Conservation (phyloP, 2,888 invertebrate genomes). For the Syrphus vitripennis region DNA sequence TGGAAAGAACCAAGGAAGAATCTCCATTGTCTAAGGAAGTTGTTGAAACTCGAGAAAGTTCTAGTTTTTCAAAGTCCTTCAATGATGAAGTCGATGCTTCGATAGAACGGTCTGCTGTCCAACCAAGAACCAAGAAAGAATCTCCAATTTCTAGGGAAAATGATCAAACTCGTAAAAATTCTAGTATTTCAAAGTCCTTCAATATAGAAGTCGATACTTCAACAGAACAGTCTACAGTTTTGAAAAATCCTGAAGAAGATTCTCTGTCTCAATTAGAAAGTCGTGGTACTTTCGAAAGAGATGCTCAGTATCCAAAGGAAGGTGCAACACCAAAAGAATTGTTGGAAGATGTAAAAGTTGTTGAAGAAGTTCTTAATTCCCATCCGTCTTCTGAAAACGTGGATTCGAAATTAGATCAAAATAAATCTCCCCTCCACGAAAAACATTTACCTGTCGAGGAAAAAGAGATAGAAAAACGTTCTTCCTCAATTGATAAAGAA, state of each 20-base stretch:
- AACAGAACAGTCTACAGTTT: not conserved
- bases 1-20: not conserved
- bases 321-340: not conserved
- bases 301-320: not conserved
- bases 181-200: not conserved
- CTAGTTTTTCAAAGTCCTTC: not conserved
- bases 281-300: not conserved
- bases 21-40: not conserved
- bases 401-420: not conserved
- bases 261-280: not conserved
- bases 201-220: not conserved
- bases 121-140: not conserved
- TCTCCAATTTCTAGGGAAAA: not conserved
- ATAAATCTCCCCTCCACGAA: not conserved
- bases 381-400: not conserved
- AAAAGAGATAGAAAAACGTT: not conserved
- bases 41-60: not conserved
- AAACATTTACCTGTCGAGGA: not conserved
- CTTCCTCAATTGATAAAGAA: not conserved
- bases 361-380: not conserved
- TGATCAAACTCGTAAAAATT: not conserved
- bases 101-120: too few relatives aligned
- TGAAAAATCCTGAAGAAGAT: not conserved
- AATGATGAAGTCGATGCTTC: not conserved
- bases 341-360: not conserved